Evolutionary conservation across 2,113 vertebrate species (phyloP).

Genomic region (Zosterops borbonicus): DNA sequence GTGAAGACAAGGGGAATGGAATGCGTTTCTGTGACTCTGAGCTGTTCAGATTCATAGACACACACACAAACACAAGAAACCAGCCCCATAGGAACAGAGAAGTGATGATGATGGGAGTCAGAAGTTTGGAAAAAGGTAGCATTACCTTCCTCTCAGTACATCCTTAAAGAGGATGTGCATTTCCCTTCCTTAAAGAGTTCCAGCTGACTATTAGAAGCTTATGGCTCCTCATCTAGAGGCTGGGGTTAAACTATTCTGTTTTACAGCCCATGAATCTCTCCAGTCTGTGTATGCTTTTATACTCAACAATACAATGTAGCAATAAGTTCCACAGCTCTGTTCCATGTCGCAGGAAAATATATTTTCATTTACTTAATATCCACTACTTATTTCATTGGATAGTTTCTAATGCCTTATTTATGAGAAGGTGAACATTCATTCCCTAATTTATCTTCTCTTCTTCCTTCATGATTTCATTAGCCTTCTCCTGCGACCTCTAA

Average conservation of each 20-base stretch:
- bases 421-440: background rate
- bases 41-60: background rate
- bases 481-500: background rate
- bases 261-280: background rate
- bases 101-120: background rate
- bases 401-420: background rate
- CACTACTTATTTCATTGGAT: background rate
- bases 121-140: background rate
- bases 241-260: background rate
- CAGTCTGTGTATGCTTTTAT: background rate
- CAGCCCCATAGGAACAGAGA: background rate
- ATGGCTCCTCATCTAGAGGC: background rate
- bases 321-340: background rate
- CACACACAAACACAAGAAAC: background rate
- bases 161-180: background rate
- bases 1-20: background rate
- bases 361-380: background rate
- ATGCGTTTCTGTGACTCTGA: accelerated
- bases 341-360: background rate
- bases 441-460: background rate
- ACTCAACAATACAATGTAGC: background rate
- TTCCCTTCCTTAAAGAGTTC: background rate
- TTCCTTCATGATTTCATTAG: slow-evolving; percentile 1
- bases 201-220: background rate
- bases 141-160: background rate